Conservation (phyloP, 2,888 invertebrate species). For the Limnephilus lunatus region DNA sequence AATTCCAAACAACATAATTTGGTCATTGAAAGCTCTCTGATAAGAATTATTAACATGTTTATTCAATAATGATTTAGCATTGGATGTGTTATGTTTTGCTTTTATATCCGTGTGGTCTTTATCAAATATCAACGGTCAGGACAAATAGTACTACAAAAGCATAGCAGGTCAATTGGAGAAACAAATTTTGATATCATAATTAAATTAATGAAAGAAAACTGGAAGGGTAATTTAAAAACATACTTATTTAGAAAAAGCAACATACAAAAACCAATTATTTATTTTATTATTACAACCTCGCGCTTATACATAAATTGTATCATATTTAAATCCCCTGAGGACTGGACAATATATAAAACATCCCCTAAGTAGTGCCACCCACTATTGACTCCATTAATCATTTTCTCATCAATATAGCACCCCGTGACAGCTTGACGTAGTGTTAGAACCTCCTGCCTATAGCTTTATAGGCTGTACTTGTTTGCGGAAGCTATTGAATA, state of each 20-base stretch:
- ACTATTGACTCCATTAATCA: constrained; percentile 16
- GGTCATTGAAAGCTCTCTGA: background rate
- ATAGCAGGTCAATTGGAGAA: no score
- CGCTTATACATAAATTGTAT: background rate
- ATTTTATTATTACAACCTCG: background rate
- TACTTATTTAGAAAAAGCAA: no score
- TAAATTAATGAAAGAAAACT: no score
- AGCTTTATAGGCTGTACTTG: background rate
- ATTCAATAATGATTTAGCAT: background rate
- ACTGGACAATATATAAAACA: background rate
- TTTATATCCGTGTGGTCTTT: background rate
- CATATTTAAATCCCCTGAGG: background rate
- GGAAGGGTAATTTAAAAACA: no score
- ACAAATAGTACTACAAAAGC: no score
- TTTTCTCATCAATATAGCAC: constrained; percentile 25
- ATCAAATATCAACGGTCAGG: background rate
- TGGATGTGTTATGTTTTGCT: background rate
- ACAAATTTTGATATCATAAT: no score
- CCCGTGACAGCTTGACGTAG: constrained; percentile 3
- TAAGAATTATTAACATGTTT: background rate
- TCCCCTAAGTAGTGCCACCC: background rate
- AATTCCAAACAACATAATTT: background rate
- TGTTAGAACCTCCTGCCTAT: background rate
- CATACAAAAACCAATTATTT: background rate
- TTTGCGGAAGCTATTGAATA: constrained; percentile 26